These are phyloP conservation scores for Capricornis sumatraensis DNA, from an alignment of 2,113 vertebrate genomes.

Conservation along the genomic window DNA sequence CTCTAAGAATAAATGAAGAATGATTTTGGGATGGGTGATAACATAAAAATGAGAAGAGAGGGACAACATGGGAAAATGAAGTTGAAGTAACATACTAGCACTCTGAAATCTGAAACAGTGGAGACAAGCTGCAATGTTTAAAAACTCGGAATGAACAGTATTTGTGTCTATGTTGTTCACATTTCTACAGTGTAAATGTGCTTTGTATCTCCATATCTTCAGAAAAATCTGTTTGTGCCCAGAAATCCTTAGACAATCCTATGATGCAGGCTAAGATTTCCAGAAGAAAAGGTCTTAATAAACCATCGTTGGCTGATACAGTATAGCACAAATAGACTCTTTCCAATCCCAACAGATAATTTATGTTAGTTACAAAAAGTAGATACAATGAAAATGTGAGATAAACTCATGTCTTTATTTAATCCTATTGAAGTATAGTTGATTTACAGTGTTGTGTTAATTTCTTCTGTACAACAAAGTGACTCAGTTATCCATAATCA, in stretches of 20 bases:
- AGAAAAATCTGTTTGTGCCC: background rate
- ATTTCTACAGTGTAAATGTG: background rate
- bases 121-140: background rate
- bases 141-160: background rate
- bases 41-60: background rate
- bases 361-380: background rate
- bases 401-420: slow-evolving; percentile 1
- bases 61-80: background rate
- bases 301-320: background rate
- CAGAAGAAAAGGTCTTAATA: background rate
- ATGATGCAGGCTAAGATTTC: background rate
- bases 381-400: background rate
- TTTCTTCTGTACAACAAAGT: background rate
- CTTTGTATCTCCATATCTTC: background rate
- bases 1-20: background rate
- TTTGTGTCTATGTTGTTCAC: background rate
- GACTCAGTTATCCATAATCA: background rate
- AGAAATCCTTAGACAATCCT: background rate
- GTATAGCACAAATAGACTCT: background rate
- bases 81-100: background rate
- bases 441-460: background rate
- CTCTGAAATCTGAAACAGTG: background rate
- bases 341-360: background rate
- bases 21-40: background rate
- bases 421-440: background rate